Evolutionary conservation across 2,113 vertebrate genomes (phyloP).

Genomic region (Xenopus tropicalis): DNA sequence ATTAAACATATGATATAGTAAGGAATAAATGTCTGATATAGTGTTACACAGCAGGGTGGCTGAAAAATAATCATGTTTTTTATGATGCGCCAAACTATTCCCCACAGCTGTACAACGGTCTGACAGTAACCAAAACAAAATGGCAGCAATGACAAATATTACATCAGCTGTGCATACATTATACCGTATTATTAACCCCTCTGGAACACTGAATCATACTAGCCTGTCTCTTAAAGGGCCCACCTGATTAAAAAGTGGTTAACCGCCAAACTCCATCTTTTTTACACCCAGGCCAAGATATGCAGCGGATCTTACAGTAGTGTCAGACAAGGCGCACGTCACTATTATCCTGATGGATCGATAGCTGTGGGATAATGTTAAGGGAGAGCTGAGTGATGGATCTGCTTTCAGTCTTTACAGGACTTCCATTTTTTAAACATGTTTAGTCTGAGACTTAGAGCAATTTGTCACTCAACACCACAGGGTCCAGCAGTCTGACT

Average conservation of each 20-base stretch:
- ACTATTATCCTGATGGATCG: constrained; percentile 36
- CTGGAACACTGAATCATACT: not conserved
- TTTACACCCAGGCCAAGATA: not conserved
- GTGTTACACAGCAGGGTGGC: not conserved
- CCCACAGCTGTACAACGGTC: not conserved
- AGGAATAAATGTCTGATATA: not conserved
- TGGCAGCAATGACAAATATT: constrained; percentile 2
- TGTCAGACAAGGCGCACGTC: constrained; percentile 5
- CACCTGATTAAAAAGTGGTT: not conserved
- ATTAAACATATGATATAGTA: constrained; percentile 1
- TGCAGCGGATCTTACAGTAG: not conserved
- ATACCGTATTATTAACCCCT: not conserved
- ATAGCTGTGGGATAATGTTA: constrained; percentile 29
- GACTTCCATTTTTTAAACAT: constrained; percentile 45
- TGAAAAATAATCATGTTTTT: not conserved
- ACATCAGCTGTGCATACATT: not conserved
- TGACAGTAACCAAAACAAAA: not conserved
- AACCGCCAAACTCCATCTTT: constrained; percentile 6
- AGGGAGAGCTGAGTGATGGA: constrained; percentile 36
- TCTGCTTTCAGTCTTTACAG: constrained; percentile 24
- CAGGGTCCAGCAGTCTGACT: constrained; percentile 32
- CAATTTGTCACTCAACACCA: constrained; percentile 43
- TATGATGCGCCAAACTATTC: not conserved
- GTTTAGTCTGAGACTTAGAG: constrained; percentile 39
- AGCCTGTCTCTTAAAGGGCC: not conserved